Percentiles rank a stretch among this genome's conserved stretches.
Conservation (phyloP, 2,113 vertebrate genomes). For the Grallaria varia region DNA sequence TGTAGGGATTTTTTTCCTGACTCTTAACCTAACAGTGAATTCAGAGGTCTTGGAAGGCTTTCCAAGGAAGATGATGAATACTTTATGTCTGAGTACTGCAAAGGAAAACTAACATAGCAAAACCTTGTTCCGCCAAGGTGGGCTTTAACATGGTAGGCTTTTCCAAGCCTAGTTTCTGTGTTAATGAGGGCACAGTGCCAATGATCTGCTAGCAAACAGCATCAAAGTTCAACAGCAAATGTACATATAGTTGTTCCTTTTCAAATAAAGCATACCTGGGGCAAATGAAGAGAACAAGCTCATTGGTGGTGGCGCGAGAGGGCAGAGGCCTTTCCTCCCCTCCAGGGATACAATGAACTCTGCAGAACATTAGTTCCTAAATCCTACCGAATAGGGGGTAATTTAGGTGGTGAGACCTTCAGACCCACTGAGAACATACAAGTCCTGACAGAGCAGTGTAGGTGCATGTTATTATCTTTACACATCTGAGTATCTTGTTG, state of each 20-base stretch:
- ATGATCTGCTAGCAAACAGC: neutral
- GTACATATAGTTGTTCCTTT: neutral
- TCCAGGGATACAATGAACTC: neutral
- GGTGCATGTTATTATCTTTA: neutral
- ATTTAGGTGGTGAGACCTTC: neutral
- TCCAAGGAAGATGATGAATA: slow-evolving; percentile 3
- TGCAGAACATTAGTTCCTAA: neutral
- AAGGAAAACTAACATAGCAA: neutral
- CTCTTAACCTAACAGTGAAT: neutral
- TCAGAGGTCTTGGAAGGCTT: neutral
- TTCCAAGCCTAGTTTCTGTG: neutral
- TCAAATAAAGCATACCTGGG: neutral
- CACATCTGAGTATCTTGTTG: neutral
- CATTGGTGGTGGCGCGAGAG: neutral
- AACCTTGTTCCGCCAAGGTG: neutral
- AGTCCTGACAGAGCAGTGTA: neutral
- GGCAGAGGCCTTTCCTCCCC: neutral
- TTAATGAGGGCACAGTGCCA: neutral
- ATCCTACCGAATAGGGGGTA: neutral
- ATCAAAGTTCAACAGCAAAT: neutral
- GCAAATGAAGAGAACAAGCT: neutral
- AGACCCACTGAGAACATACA: neutral
- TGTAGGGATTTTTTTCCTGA: neutral
- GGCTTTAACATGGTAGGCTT: neutral
- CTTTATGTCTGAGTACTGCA: neutral